Evolutionary conservation across 2,888 invertebrate species (phyloP).

Genomic region (Tuberolachnus salignus): DNA sequence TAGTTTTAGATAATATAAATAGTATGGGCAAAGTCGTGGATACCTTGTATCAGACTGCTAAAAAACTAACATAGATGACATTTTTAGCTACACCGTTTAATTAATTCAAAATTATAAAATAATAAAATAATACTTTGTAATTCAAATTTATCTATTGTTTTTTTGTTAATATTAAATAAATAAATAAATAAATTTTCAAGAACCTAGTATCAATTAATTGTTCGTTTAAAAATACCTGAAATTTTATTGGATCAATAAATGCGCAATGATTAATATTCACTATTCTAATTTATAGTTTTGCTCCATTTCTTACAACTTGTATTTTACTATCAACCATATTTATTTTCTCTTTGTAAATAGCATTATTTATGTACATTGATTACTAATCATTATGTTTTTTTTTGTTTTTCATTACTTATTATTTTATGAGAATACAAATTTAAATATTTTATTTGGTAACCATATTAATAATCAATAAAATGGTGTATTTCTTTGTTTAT

Average conservation of each 20-base stretch:
- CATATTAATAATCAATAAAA: constrained; percentile 13
- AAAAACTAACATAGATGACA: constrained; percentile 73
- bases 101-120: not conserved
- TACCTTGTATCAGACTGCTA: constrained; percentile 97
- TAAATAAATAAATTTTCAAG: constrained; percentile 22
- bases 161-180: constrained; percentile 25
- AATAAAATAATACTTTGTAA: constrained; percentile 25
- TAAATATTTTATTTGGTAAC: constrained; percentile 13
- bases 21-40: constrained; percentile 99
- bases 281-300: not conserved
- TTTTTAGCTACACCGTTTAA: constrained; percentile 23
- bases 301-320: constrained; percentile 5
- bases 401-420: constrained; percentile 43
- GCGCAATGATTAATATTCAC: not conserved
- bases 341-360: constrained; percentile 47
- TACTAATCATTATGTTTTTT: constrained; percentile 33
- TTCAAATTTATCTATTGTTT: constrained; percentile 26
- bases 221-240: constrained; percentile 1
- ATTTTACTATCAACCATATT: constrained; percentile 2
- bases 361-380: constrained; percentile 40
- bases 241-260: constrained; percentile 4
- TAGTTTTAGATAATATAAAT: constrained; percentile 95
- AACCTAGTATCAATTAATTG: constrained; percentile 14
- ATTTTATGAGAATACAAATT: constrained; percentile 20
- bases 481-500: constrained; percentile 19